Evolutionary conservation across 1,140 invertebrate genomes (phyloP), one percentile per base, ranked within the genome.

Genomic region (Megathymus violae): DNA sequence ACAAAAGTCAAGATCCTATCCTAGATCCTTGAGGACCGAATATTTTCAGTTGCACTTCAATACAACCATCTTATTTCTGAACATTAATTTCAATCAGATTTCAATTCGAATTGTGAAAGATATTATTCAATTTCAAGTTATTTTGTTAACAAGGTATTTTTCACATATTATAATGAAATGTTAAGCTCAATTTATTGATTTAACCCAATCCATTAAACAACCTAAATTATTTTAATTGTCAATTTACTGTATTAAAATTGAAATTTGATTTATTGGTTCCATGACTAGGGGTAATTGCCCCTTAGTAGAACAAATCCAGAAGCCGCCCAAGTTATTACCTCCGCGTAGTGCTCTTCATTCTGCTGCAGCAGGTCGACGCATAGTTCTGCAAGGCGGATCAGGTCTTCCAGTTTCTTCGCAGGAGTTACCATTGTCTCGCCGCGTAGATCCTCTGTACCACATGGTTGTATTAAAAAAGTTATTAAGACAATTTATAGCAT

Each of bases 331-430:
- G 25, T 36, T 41, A 51, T 93, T 95, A 99, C 99, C 97, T 99
- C 98, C 65, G 98, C 98, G 93, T 99, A 99, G 91, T 99, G 98
- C 90, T 99, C 99, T 92, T 99, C 98, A 85, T 99, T 99, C 91
- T 99, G 99, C 88, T 99, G 98, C 40, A 99, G 92, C 7, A 99
- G 94, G 90, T 99, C 99, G 34, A 99, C 98, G 92, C 99, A 99
- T 6, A 99, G 93, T 86, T 99, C 98, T 10, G 98, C 97, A 47
- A 99, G 93, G 84, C 98, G 98, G 79, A 99, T 98, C 11, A 99
- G 93, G 89, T 99, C 98, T 85, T 99, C 98, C 10, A 99, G 93
- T 85, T 98, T 98, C 90, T 97, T 97, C 36, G 94, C 94, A 1
- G 97, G 95, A 43, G 96, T 94, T 36, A 96, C 95, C 78, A 95